Base-by-base conservation (phyloP, 2,113 vertebrate genomes). In the Azemiops feae region DNA sequence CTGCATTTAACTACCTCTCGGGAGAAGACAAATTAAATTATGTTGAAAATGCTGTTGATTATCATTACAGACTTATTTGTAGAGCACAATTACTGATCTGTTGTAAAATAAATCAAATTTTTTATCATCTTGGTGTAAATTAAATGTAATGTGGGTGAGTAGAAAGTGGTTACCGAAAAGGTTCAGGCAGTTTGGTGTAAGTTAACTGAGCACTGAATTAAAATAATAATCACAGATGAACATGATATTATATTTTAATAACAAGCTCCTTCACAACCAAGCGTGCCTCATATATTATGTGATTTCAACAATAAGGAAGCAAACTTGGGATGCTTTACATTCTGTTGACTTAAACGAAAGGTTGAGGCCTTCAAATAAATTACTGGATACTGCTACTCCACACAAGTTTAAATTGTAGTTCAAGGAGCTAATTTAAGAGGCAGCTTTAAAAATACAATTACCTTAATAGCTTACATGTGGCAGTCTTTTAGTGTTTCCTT, bases 11-110 rank as follows among this genome's bases (percentile, higher is more conserved):
- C 98, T 98, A 98, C 98, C 98, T 98, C 98, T 98, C 93, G 96
- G 98, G 98, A 98, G 98, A 98, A 98, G 98, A 97, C 98, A 98
- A 98, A 98, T 98, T 98, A 98, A 98, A 98, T 98, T 98, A 98
- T 96, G 98, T 98, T 98, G 98, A 98, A 98, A 98, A 98, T 97
- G 97, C 97, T 98, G 98, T 98, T 98, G 98, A 98, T 98, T 98
- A 98, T 98, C 98, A 98, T 98, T 98, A 98, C 95, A 30, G 97
- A 98, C 98, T 98, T 98, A 98, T 98, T 98, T 98, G 98, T 98
- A 98, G 98, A 98, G 98, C 98, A 98, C 98, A 98, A 98, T 98
- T 98, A 98, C 98, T 98, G 98, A 98, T 98, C 98, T 98, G 98
- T 98, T 98, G 98, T 98, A 98, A 98, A 98, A 98, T 98, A 98